Evolutionary conservation across 2,888 invertebrate genomes (phyloP), one percentile per base, ranked within the genome.

Genomic region (Cheilosia soror): DNA sequence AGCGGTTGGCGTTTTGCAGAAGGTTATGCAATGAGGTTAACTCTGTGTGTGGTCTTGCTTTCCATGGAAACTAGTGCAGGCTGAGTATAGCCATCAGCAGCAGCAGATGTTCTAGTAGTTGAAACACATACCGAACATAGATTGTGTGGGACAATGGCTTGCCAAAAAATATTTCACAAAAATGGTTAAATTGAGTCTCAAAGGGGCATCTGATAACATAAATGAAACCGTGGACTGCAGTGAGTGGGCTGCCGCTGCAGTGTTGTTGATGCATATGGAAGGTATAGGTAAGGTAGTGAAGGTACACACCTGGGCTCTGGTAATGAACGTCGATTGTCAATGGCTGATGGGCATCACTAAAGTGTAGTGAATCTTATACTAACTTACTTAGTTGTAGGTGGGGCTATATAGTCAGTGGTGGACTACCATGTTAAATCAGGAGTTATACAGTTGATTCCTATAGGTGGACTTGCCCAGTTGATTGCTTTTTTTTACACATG

Each of bases 191-290:
- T 37, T 37, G 25, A 37, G 20, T 40, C 15, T 37, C 40, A 58
- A 58, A 58, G 58, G 58, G 27, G 58, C 58, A 58, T 58, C 58
- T 40, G 58, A 58, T 58, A 58, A 58, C 40, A 25, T 20, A 37
- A 37, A 58, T 13, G 4, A 51, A 51, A 51, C 51, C 27, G 27
- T 11, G 27, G 11, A 27, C 11, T 51, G 27, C 4, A 13, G 51
- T 9, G 27, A 27, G 51, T 51, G 27, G 51, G 25, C 27, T 51
- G 13, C 11, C 27, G 25, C 27, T 51, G 13, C 11, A 27, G 27
- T 13, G 13, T 11, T 11, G 9, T 25, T 27, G 25, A 27, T 27
- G 51, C 13, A 13, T 27, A 51, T 29, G 27, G 27, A 51, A 25
- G 15, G n/a, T 6, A 42, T 11, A 42, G 15, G 20, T 40, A n/a